Base-by-base conservation (phyloP, 2,888 invertebrate species). In the Oscheius sp. region DNA sequence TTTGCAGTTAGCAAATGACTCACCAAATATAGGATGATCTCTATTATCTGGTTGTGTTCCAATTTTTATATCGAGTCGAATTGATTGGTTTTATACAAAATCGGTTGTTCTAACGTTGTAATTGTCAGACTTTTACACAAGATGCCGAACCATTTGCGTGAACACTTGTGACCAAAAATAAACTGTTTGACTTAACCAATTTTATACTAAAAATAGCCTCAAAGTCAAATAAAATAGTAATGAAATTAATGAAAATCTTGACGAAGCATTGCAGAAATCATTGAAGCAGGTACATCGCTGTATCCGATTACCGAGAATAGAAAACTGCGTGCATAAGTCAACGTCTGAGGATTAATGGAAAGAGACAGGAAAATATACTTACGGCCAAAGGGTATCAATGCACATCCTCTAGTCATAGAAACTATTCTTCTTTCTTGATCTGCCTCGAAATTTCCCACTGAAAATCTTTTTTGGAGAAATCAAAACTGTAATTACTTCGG, bases 381-480 rank as follows among this genome's bases (percentile, higher is more conserved):
- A 78, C 74, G 80, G 46, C 83, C 83, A 17, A 85, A 67, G 8
- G 85, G 85, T 3, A 85, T 48, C 20, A 85, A 23, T 6, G 82
- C 78, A 66, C 85, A 85, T 27, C 85, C 85, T 46, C 85, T 68
- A 10, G 82, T 73, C 77, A 84, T 82, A 0, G 82, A 82, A 4
- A 84, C 73, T 17, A 84, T 75, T 23, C 74, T 70, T 23, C 80
- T 48, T 37, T 83, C 82, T 39, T 83, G 82, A 37, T 85, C 79
- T 37, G n/a, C 34, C 15, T 79, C 76, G 48, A 78, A 82, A 73
- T 83, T 84, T 6, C 85, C 85, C 80, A 84, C 85, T 85, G 68
- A 72, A 84, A 64, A 73, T 8, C 37, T 37, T 37, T 37, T 20
- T 12, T 48, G 39, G n/a, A n/a, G n/a, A n/a, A n/a, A n/a, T n/a